Base-by-base conservation (phyloP, 2,888 invertebrate species). In the Nomada lathburiana region DNA sequence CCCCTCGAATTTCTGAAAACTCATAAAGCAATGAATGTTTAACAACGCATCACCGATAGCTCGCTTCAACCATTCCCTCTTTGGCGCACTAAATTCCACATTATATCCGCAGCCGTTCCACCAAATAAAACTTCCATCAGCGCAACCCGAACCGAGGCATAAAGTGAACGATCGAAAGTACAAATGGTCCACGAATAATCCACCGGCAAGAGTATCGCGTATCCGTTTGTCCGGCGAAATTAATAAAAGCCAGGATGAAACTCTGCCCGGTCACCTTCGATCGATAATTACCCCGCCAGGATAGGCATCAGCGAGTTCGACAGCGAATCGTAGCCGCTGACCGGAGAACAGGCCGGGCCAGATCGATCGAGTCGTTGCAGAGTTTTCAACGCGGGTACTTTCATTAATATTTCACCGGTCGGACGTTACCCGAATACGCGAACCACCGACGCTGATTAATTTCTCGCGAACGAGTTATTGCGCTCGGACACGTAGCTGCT, bases 391-490 rank as follows among this genome's bases (percentile, higher is more conserved):
- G 18, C 18, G 13, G 42, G 50, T 20, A 59, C 69, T 69, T 64
- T 64, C 76, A 44, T 69, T 69, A 76, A 76, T 76, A 79, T 70
- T 69, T 80, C 67, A 80, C 47, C 50, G 50, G 55, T 11, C 9
- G n/a, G 47, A 64, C 71, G 50, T 63, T 67, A 29, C 50, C 55
- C 20, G 80, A 72, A 65, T 57, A 62, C 55, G 50, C 65, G 79
- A 79, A 68, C 53, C 55, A 50, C 26, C 29, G n/a, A 0, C 11
- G 20, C 26, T 78, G 79, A 80, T 78, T 78, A 78, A 80, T 80
- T 68, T 23, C 55, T 62, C 63, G 52, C 63, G 71, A 67, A 78
- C 72, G 79, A 79, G 44, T 80, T 80, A 80, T 72, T 80, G 62
- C 53, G 42, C 50, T 52, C 42, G 65, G n/a, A 62, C 62, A 72